Percentiles rank a stretch among this genome's conserved stretches.
Evolutionary conservation across 2,888 invertebrate genomes (phyloP).

Genomic region (Aphodius sticticus): DNA sequence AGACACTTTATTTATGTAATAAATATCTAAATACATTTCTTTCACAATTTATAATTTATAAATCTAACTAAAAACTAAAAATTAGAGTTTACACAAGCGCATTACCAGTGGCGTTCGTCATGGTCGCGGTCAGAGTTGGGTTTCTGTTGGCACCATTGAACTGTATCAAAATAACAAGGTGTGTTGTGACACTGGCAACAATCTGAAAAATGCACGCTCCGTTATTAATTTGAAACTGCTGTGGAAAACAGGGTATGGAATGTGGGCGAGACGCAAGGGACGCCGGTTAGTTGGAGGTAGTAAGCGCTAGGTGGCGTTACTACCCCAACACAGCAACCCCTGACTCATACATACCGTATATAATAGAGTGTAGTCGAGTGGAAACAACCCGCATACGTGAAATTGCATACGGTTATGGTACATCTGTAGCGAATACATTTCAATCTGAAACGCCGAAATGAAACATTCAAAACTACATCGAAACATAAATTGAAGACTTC

Average conservation of each 20-base stretch:
- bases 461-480: not conserved
- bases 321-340: not conserved
- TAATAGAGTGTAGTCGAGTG: conserved; percentile 51
- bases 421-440: conserved; percentile 53
- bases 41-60: too few species aligned
- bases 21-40: too few species aligned
- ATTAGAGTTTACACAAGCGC: too few species aligned
- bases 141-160: conserved; percentile 42
- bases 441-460: conserved; percentile 48
- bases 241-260: not conserved
- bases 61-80: too few species aligned
- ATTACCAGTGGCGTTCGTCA: not conserved
- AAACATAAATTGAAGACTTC: too few species aligned
- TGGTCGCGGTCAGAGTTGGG: not conserved
- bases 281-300: not conserved
- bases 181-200: conserved; percentile 52
- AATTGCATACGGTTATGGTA: conserved; percentile 51
- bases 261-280: not conserved
- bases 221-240: not conserved
- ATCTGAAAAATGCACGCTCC: conserved; percentile 44
- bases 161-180: conserved; percentile 51
- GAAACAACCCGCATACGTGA: conserved; percentile 51
- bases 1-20: too few species aligned
- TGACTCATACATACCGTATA: conserved; percentile 45
- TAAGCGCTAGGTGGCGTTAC: not conserved